Conservation (phyloP, 2,888 invertebrate genomes). For the Drosophila ustulata region DNA sequence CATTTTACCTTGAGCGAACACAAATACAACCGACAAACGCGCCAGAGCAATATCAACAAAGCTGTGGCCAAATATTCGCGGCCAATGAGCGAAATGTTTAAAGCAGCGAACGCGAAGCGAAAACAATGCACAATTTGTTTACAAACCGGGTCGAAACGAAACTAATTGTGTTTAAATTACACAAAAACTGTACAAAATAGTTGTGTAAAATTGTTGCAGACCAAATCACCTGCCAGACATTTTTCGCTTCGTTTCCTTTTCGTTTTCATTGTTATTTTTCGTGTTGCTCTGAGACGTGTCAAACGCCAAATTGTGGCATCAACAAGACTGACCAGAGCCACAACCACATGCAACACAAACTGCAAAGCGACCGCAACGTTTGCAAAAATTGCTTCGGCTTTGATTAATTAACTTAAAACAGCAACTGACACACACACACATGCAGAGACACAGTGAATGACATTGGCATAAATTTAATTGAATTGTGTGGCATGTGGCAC, state of each 20-base stretch:
- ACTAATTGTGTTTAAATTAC: constrained; percentile 75
- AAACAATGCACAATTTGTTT: constrained; percentile 59
- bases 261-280: too few relatives aligned
- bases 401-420: constrained; percentile 80
- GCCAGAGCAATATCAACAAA: constrained; percentile 49
- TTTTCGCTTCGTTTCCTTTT: neutral
- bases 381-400: constrained; percentile 68
- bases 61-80: constrained; percentile 28
- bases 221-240: constrained; percentile 20
- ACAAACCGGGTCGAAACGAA: constrained; percentile 61
- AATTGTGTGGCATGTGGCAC: constrained; percentile 47
- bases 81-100: constrained; percentile 39
- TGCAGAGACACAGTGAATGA: constrained; percentile 30
- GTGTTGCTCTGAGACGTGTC: constrained; percentile 32
- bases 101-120: constrained; percentile 28
- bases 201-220: constrained; percentile 19
- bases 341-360: constrained; percentile 9
- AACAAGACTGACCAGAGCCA: constrained; percentile 2
- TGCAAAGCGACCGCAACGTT: constrained; percentile 60
- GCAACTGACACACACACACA: constrained; percentile 54
- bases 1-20: constrained; percentile 62
- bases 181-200: constrained; percentile 25
- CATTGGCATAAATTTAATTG: constrained; percentile 75
- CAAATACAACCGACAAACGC: constrained; percentile 2
- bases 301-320: constrained; percentile 24